Conservation (phyloP, 1,140 invertebrate species). For the Conopomorpha cramerella region DNA sequence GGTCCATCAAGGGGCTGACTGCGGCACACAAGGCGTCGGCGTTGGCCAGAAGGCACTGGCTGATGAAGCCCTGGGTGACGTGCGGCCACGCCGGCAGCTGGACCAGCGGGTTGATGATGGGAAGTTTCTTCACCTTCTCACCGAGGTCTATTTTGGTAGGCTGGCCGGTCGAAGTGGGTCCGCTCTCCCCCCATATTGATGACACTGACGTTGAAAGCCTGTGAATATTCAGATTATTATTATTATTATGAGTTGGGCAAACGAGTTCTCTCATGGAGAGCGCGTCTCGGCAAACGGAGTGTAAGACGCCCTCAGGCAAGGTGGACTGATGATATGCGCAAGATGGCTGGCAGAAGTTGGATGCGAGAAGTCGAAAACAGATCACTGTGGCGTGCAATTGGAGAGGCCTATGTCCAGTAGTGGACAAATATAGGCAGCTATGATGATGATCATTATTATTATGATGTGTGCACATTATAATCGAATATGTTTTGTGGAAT, state of each 20-base stretch:
- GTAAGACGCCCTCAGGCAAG: too few relatives aligned
- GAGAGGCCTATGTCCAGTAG: too few relatives aligned
- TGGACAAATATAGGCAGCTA: too few relatives aligned
- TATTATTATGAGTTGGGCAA: too few relatives aligned
- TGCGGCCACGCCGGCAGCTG: conserved; percentile 85
- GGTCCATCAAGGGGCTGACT: conserved; percentile 90
- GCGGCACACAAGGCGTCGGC: conserved; percentile 96
- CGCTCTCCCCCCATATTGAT: conserved; percentile 57
- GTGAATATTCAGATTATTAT: conserved; percentile 2
- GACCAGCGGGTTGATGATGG: conserved; percentile 89
- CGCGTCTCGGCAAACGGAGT: too few relatives aligned
- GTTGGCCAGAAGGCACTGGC: conserved; percentile 85
- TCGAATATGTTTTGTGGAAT: neutral
- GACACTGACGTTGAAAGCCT: conserved; percentile 57
- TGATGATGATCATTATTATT: too few relatives aligned
- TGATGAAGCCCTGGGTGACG: conserved; percentile 58
- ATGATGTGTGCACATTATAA: too few relatives aligned
- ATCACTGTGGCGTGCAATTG: too few relatives aligned
- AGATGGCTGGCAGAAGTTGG: too few relatives aligned
- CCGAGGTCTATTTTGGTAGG: conserved; percentile 28
- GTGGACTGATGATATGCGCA: too few relatives aligned
- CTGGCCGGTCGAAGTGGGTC: conserved; percentile 14
- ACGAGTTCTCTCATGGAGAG: too few relatives aligned
- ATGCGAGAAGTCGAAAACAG: too few relatives aligned
- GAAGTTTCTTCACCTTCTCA: conserved; percentile 71